These are phyloP conservation scores for Hypomecis punctinalis DNA, from an alignment of 2,888 invertebrate species.

Conservation along the genomic window DNA sequence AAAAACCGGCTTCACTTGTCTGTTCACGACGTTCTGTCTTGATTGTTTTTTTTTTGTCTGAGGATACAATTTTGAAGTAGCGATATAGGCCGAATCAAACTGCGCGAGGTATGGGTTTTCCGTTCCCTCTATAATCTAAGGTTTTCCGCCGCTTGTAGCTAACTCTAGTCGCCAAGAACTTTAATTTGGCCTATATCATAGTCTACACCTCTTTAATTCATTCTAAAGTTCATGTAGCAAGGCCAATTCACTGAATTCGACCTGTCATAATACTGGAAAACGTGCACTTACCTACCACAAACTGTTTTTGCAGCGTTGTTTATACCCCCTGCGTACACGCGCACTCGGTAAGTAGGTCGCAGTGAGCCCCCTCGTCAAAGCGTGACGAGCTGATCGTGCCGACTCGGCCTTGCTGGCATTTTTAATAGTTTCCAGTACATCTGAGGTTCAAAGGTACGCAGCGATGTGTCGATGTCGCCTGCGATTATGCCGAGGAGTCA, in stretches of 20 bases:
- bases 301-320: constrained; percentile 14
- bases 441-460: constrained; percentile 47
- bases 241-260: constrained; percentile 6
- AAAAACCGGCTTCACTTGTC: too few relatives aligned
- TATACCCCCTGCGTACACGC: constrained; percentile 16
- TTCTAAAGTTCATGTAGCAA: background rate
- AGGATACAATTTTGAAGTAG: too few relatives aligned
- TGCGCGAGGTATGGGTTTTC: too few relatives aligned
- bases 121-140: too few relatives aligned
- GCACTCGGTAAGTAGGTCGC: constrained; percentile 26
- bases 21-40: too few relatives aligned
- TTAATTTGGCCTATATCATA: too few relatives aligned
- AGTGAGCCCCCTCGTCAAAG: constrained; percentile 38
- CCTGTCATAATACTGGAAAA: constrained; percentile 14
- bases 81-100: too few relatives aligned
- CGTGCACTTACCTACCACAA: background rate
- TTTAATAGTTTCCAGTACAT: constrained; percentile 32
- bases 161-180: too few relatives aligned
- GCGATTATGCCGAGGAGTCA: constrained; percentile 64
- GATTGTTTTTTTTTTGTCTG: too few relatives aligned
- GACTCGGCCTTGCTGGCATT: constrained; percentile 41
- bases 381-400: constrained; percentile 41
- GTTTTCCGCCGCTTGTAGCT: too few relatives aligned
- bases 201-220: background rate
- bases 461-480: constrained; percentile 50